Percentiles rank a stretch among this genome's conserved stretches.
These are phyloP conservation scores for Siphamia tubifer DNA, from an alignment of 2,113 vertebrate species.

Conservation along the genomic window DNA sequence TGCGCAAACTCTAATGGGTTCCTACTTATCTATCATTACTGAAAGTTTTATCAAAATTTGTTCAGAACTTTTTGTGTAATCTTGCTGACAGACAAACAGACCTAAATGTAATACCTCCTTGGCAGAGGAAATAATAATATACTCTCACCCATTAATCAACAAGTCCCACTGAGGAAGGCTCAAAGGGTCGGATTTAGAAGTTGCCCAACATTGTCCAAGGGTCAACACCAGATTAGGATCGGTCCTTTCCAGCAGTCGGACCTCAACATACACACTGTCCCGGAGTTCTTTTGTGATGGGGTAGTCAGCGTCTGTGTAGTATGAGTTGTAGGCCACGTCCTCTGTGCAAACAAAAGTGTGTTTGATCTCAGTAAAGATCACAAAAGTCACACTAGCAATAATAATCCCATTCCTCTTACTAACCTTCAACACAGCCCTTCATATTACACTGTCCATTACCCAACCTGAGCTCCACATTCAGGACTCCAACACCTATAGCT, in stretches of 20 bases:
- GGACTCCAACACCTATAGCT: slow-evolving; percentile 55
- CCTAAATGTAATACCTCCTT: too few species aligned
- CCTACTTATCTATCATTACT: too few species aligned
- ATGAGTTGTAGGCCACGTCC: slow-evolving; percentile 51
- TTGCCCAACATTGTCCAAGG: slow-evolving; percentile 85
- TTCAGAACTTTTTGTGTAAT: too few species aligned
- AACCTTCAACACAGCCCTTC: slow-evolving; percentile 71
- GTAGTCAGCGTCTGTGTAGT: slow-evolving; percentile 57
- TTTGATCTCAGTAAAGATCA: neutral
- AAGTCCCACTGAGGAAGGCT: slow-evolving; percentile 80
- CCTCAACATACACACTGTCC: slow-evolving; percentile 82
- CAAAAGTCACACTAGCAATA: neutral
- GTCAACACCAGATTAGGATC: slow-evolving; percentile 81
- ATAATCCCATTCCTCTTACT: neutral
- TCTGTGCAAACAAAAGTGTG: slow-evolving; percentile 33
- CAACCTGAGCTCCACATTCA: slow-evolving; percentile 69
- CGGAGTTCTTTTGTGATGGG: slow-evolving; percentile 73
- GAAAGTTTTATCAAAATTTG: too few species aligned
- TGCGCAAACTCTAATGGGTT: too few species aligned
- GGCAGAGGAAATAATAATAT: too few species aligned
- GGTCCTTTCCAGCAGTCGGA: slow-evolving; percentile 78
- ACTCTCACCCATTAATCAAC: slow-evolving; percentile 77
- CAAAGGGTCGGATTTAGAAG: slow-evolving; percentile 35
- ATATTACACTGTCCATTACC: slow-evolving; percentile 47
- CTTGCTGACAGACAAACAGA: too few species aligned